Conservation (phyloP, 2,888 invertebrate genomes). For the Lampropteryx suffumata region DNA sequence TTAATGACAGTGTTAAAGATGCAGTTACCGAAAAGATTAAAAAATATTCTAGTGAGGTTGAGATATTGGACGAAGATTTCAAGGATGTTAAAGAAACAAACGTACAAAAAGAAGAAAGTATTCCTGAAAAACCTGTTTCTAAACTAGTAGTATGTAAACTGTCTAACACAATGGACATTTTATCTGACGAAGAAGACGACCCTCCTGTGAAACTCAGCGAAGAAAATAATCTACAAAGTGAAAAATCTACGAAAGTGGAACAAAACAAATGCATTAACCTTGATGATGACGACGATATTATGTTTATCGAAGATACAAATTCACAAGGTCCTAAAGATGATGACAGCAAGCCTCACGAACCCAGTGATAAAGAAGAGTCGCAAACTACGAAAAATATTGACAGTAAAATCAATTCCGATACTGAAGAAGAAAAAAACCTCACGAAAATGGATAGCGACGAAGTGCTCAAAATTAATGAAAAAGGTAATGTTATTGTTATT, state of each 20-base stretch:
- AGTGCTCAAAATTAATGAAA: slow-evolving; percentile 26
- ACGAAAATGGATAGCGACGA: slow-evolving; percentile 21
- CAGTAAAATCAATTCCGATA: slow-evolving; percentile 31
- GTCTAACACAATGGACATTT: slow-evolving; percentile 66
- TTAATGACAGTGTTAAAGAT: slow-evolving; percentile 24
- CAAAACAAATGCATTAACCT: slow-evolving; percentile 61
- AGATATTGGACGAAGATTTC: slow-evolving; percentile 26
- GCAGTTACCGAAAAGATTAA: neutral
- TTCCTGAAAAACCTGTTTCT: slow-evolving; percentile 1
- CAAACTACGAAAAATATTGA: slow-evolving; percentile 7
- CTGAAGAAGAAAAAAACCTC: slow-evolving; percentile 28
- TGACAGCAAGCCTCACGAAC: slow-evolving; percentile 23
- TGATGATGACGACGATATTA: slow-evolving; percentile 73
- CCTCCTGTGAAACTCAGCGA: slow-evolving; percentile 21
- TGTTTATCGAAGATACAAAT: slow-evolving; percentile 66
- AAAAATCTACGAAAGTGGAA: slow-evolving; percentile 12
- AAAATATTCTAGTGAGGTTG: slow-evolving; percentile 4
- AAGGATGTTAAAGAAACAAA: too few species aligned
- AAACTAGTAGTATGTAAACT: slow-evolving; percentile 50
- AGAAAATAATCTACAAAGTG: neutral
- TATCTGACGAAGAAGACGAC: slow-evolving; percentile 72
- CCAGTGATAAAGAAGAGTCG: slow-evolving; percentile 26
- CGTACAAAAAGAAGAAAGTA: slow-evolving; percentile 4
- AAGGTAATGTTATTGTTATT: slow-evolving; percentile 36
- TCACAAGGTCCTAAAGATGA: slow-evolving; percentile 38